These are phyloP conservation scores for Dryobotodes eremita DNA, from an alignment of 2,888 invertebrate genomes.

Conservation along the genomic window DNA sequence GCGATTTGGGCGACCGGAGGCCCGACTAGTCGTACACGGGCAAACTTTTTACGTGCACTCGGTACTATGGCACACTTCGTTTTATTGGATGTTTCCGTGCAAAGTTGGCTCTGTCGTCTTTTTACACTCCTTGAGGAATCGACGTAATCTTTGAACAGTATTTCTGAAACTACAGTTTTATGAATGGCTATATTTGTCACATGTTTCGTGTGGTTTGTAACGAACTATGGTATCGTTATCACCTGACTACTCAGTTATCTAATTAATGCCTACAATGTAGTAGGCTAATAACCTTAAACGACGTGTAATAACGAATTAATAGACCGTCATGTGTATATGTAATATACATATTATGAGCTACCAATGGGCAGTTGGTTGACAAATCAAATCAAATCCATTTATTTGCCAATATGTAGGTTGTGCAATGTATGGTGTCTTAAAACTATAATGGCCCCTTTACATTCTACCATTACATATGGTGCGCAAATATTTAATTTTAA, in stretches of 20 bases:
- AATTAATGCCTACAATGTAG: slow-evolving; percentile 11
- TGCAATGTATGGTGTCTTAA: too few relatives aligned
- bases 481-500: too few relatives aligned
- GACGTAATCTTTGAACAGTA: slow-evolving; percentile 80
- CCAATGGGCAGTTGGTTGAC: slow-evolving; percentile 10
- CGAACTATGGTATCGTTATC: slow-evolving; percentile 2
- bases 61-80: slow-evolving; percentile 78
- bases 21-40: slow-evolving; percentile 66
- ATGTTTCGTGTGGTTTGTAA: slow-evolving; percentile 5
- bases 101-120: slow-evolving; percentile 82
- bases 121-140: slow-evolving; percentile 76
- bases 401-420: too few relatives aligned
- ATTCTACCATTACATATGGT: too few relatives aligned
- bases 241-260: slow-evolving; percentile 16
- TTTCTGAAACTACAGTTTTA: slow-evolving; percentile 68
- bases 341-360: slow-evolving; percentile 12
- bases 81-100: slow-evolving; percentile 87
- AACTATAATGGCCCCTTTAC: too few relatives aligned
- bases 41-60: slow-evolving; percentile 84
- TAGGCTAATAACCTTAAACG: slow-evolving; percentile 33
- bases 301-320: slow-evolving; percentile 44
- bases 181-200: slow-evolving; percentile 44
- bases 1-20: slow-evolving; percentile 69
- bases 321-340: slow-evolving; percentile 9
- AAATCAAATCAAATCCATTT: too few relatives aligned